Base-by-base conservation (phyloP, 2,113 vertebrate genomes). In the Callipepla californica region DNA sequence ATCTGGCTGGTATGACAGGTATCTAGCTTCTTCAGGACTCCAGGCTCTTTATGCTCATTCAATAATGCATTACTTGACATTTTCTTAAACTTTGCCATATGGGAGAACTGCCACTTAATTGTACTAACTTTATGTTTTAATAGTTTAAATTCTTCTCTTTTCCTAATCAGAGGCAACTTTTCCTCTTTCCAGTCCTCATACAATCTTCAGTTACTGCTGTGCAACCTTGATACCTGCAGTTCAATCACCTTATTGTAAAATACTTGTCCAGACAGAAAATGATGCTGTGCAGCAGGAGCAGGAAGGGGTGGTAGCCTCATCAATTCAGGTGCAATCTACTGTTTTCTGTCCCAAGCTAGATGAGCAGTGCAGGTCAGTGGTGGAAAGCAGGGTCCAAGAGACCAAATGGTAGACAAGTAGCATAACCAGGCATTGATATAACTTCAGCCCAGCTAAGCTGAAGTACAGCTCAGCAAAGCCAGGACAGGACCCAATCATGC, bases 351-450 rank as follows among this genome's bases (percentile, higher is more conserved):
- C 30, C 68, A 40, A 3, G 19, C 20, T 28, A 34, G 57, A 28
- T 0, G 2, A 69, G 16, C 32, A 51, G 42, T 58, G 28, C 20
- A 40, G 28, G n/a, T 42, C 36, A 26, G 40, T 34, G 47, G 34
- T 22, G 10, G 23, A 5, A 68, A 22, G 12, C 10, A 48, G 32
- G 5, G 14, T 63, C 3, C 36, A 51, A 58, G 48, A 13, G 22
- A 23, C 38, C 23, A 30, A 38, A 65, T 15, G 9, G 36, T 34
- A 42, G 22, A 0, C 50, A 47, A 30, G 22, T 11, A 21, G 14
- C 23, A 13, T n/a, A 19, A 21, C 4, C 47, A n/a, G 51, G 26
- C 11, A 44, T 19, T 51, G n/a, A 23, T 0, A 1, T 70, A 53
- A 16, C 20, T 70, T 9, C 28, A 53, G 0, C 34, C 44, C 45